Base-by-base conservation (phyloP, 1,140 invertebrate species). In the Anthonomus grandis region DNA sequence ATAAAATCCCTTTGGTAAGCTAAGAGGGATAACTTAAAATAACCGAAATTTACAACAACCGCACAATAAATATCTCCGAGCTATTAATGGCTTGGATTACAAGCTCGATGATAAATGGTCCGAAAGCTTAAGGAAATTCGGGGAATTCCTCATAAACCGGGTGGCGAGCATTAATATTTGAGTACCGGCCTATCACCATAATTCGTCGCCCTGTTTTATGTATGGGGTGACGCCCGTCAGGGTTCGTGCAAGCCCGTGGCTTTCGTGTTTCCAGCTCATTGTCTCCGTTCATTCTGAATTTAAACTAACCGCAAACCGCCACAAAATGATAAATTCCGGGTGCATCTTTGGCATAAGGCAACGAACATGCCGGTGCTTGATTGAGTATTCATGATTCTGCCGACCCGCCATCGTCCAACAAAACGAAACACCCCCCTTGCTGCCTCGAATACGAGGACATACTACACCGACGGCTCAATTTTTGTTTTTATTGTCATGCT, bases 371-470 rank as follows among this genome's bases (percentile, higher is more conserved):
- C n/a, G n/a, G 9, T 12, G 44, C 15, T 36, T 44, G 50, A 53
- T 53, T 53, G 50, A 53, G 50, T 53, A 53, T 53, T 53, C 38
- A 53, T 53, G 50, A 53, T 53, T 53, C 34, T 25, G n/a, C n/a
- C 17, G 50, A 34, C 31, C 31, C 31, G 31, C n/a, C n/a, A n/a
- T n/a, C n/a, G n/a, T n/a, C n/a, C n/a, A n/a, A n/a, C n/a, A n/a
- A n/a, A n/a, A n/a, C n/a, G n/a, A n/a, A n/a, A n/a, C n/a, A n/a
- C n/a, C n/a, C n/a, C n/a, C n/a, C n/a, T n/a, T n/a, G n/a, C n/a
- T n/a, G n/a, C n/a, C n/a, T n/a, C n/a, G n/a, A n/a, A n/a, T n/a
- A n/a, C n/a, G n/a, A n/a, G n/a, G n/a, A n/a, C n/a, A n/a, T n/a
- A n/a, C n/a, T n/a, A n/a, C n/a, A n/a, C n/a, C n/a, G n/a, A n/a